Conservation (phyloP, 2,888 invertebrate species). For the Cylindroiulus punctatus region DNA sequence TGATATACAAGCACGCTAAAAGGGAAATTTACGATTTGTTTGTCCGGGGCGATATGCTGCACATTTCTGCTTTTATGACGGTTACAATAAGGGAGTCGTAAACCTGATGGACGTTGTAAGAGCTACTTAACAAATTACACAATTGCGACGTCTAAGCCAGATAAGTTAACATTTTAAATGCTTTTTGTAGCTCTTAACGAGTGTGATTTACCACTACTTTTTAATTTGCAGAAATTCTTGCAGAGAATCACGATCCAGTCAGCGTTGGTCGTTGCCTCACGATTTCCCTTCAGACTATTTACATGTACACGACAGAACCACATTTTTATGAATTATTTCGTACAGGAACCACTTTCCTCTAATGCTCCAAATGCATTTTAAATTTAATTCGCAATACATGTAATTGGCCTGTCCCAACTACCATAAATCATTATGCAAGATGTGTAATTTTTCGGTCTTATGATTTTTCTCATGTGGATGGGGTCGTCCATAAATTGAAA, state of each 20-base stretch:
- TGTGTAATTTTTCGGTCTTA: too few species aligned
- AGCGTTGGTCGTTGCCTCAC: neutral
- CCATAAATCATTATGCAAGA: too few species aligned
- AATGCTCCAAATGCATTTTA: too few species aligned
- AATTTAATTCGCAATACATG: too few species aligned
- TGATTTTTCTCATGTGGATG: too few species aligned
- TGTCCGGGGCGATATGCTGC: neutral
- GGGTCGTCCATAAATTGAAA: too few species aligned
- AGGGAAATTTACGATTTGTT: constrained; percentile 33
- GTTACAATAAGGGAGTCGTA: constrained; percentile 7
- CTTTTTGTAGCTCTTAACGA: constrained; percentile 19
- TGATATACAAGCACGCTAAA: constrained; percentile 44
- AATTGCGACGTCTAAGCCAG: constrained; percentile 11
- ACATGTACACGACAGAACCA: too few species aligned
- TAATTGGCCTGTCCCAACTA: too few species aligned
- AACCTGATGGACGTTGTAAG: constrained; percentile 37
- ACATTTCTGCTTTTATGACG: constrained; percentile 15
- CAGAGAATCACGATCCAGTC: neutral
- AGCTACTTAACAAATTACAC: constrained; percentile 37
- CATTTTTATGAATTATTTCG: too few species aligned
- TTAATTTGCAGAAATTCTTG: constrained; percentile 9
- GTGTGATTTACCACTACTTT: constrained; percentile 25
- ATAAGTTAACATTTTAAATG: constrained; percentile 27
- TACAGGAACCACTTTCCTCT: too few species aligned
- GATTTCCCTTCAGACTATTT: neutral